Evolutionary conservation across 1,140 invertebrate genomes (phyloP).

Genomic region (Cecropterus lyciades): DNA sequence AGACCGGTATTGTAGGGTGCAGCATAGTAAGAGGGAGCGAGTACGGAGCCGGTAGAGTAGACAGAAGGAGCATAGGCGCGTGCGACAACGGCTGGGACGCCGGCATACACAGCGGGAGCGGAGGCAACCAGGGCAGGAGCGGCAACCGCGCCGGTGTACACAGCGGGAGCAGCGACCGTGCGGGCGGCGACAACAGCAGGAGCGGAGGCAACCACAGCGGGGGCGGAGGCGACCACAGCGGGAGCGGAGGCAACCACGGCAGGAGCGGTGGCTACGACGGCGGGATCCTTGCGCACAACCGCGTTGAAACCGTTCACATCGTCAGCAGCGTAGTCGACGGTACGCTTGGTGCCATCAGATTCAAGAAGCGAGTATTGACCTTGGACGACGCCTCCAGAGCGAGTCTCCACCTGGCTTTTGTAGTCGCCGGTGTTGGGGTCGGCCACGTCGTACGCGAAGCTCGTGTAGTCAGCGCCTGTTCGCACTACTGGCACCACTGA

Average conservation of each 20-base stretch:
- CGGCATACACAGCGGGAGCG: slow-evolving; percentile 2
- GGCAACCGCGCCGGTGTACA: slow-evolving; percentile 42
- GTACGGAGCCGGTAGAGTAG: slow-evolving; percentile 1
- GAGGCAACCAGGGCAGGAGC: slow-evolving; percentile 44
- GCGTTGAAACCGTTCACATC: slow-evolving; percentile 57
- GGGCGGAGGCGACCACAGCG: too few relatives aligned
- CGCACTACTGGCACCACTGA: slow-evolving; percentile 58
- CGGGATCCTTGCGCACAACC: background rate
- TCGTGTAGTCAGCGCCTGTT: slow-evolving; percentile 54
- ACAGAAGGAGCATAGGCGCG: background rate
- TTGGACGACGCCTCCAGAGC: slow-evolving; percentile 45
- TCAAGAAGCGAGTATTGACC: slow-evolving; percentile 60
- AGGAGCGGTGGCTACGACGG: slow-evolving; percentile 39
- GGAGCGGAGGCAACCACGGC: too few relatives aligned
- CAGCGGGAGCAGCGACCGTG: slow-evolving; percentile 23
- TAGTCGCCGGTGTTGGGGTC: slow-evolving; percentile 60
- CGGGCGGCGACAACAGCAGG: slow-evolving; percentile 36
- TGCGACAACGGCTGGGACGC: background rate
- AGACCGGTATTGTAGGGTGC: slow-evolving; percentile 1
- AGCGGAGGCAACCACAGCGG: too few relatives aligned
- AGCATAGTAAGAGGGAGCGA: slow-evolving; percentile 15
- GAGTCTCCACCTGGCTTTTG: slow-evolving; percentile 53
- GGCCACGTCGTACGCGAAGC: slow-evolving; percentile 59
- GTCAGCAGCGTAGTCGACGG: slow-evolving; percentile 58
- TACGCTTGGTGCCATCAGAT: slow-evolving; percentile 54